Evolutionary conservation across 2,888 invertebrate genomes (phyloP).

Genomic region (Andrena fulva): DNA sequence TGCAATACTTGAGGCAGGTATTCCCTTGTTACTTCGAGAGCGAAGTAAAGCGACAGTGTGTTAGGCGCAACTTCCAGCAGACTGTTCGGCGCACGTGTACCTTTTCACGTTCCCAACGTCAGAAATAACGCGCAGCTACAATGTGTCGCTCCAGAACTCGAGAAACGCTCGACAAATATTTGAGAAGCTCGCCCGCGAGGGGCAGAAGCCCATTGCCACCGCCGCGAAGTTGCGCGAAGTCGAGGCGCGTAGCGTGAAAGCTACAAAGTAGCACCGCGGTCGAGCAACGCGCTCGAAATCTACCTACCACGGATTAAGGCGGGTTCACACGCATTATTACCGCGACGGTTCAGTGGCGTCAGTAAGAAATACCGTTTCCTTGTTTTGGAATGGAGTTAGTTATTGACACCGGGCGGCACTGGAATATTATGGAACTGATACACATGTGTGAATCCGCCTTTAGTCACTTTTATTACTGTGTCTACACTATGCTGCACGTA

Average conservation of each 20-base stretch:
- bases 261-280: neutral
- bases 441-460: too few relatives aligned
- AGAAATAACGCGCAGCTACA: constrained; percentile 40
- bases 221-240: neutral
- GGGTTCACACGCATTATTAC: too few relatives aligned
- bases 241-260: neutral
- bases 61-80: neutral
- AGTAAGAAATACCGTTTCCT: too few relatives aligned
- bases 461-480: too few relatives aligned
- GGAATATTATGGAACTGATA: too few relatives aligned
- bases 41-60: neutral
- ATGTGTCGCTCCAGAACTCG: constrained; percentile 14
- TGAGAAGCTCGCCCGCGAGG: neutral
- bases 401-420: too few relatives aligned
- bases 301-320: neutral
- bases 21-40: neutral
- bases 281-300: neutral
- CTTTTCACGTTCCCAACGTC: constrained; percentile 35
- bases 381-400: too few relatives aligned
- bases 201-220: neutral
- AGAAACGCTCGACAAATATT: constrained; percentile 18
- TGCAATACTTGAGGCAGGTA: neutral
- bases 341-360: too few relatives aligned
- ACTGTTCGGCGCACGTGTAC: constrained; percentile 7
- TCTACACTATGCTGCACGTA: too few relatives aligned